phyloP scores from a whole-genome alignment of 2,797 vertebrate genomes.

The Trachops cirrhosus region DNA sequence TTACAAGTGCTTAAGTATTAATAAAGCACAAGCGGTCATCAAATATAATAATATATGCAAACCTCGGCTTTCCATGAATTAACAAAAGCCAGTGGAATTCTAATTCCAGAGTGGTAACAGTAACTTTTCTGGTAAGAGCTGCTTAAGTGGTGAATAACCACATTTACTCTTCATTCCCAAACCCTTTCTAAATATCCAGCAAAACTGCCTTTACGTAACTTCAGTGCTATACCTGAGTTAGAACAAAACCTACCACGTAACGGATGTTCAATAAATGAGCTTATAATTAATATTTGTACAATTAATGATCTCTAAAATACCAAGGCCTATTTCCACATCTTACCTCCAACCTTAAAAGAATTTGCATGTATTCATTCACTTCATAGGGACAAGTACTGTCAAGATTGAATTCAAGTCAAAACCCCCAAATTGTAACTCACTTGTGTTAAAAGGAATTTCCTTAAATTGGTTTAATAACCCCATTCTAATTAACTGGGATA shows the following conservation, averaged over 20 bases:
- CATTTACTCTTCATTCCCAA: background rate
- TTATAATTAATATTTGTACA: background rate
- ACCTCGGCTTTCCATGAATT: background rate
- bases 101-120: background rate
- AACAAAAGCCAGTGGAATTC: slow-evolving; percentile 1
- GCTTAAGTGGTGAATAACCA: background rate
- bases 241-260: background rate
- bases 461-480: background rate
- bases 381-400: background rate
- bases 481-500: slow-evolving; percentile 19
- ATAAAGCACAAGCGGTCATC: background rate
- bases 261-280: background rate
- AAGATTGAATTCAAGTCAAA: slow-evolving; percentile 38
- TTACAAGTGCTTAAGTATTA: background rate
- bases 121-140: background rate
- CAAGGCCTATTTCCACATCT: background rate
- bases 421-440: background rate
- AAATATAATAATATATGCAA: background rate
- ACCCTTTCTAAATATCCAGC: background rate
- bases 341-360: background rate
- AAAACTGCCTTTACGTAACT: slow-evolving; percentile 13
- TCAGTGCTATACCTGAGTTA: background rate
- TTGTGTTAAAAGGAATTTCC: slow-evolving; percentile 15
- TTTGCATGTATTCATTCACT: slow-evolving; percentile 15
- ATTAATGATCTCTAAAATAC: background rate